Percentiles rank a stretch among this genome's conserved stretches.
Conservation (phyloP, 1,140 invertebrate species). For the Drosophila ficusphila region DNA sequence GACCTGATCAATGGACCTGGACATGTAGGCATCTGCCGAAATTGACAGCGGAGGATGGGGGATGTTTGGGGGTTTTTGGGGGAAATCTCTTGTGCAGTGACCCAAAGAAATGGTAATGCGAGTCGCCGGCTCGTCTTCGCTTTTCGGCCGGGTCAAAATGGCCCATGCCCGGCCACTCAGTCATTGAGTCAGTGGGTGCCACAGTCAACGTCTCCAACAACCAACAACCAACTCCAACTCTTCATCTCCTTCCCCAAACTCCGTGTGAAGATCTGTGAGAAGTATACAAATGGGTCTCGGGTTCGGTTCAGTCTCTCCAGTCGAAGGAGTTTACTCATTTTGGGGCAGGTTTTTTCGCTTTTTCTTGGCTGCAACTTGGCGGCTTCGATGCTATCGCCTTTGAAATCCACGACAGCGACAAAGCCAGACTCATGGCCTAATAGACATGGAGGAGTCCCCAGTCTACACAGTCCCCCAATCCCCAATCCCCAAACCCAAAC, state of each 20-base stretch:
- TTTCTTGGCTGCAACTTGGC: slow-evolving; percentile 33
- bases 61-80: background rate
- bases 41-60: slow-evolving; percentile 40
- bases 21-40: slow-evolving; percentile 71
- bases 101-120: slow-evolving; percentile 82
- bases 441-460: slow-evolving; percentile 61
- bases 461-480: too few species aligned
- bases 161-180: slow-evolving; percentile 63
- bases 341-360: slow-evolving; percentile 44
- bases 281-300: slow-evolving; percentile 80
- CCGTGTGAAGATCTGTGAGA: slow-evolving; percentile 82
- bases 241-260: too few species aligned
- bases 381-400: slow-evolving; percentile 81
- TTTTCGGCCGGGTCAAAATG: slow-evolving; percentile 37
- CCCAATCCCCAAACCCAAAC: background rate
- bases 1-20: slow-evolving; percentile 70
- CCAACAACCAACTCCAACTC: too few species aligned
- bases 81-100: slow-evolving; percentile 62
- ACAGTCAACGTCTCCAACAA: slow-evolving; percentile 42
- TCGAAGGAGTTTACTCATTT: slow-evolving; percentile 77
- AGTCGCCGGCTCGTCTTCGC: slow-evolving; percentile 39
- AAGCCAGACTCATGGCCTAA: slow-evolving; percentile 61
- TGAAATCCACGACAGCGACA: slow-evolving; percentile 74
- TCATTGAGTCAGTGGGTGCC: slow-evolving; percentile 82
- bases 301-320: slow-evolving; percentile 47